Base-by-base conservation (phyloP, 2,113 vertebrate genomes). In the Oncorhynchus keta region DNA sequence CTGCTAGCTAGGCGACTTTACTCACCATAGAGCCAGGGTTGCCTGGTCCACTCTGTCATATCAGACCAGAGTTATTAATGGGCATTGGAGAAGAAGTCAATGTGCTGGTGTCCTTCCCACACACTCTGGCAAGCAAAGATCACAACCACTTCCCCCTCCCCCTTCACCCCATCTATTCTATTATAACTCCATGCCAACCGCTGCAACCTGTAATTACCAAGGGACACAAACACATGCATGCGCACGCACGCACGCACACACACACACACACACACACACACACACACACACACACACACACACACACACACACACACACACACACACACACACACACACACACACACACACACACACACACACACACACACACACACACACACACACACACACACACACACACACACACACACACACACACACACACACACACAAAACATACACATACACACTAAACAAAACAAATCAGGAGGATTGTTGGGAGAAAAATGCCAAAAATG, bases 121-220 rank as follows among this genome's bases (percentile, higher is more conserved):
- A 59, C 67, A 69, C 51, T 16, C 51, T 45, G 39, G 39, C 39
- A 45, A 45, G 39, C 39, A 30, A n/a, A 24, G 6, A 66, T 45
- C 24, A 11, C 49, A 18, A 24, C 49, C n/a, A 24, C 65, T 2
- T 2, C 3, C 11, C 5, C 67, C 7, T 2, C 62, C 62, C 30
- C 3, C 20, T 66, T 49, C 32, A 2, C 62, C 39, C 39, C 20
- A 14, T 62, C 81, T 18, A 18, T 82, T 79, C 73, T 79, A 76
- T 68, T 76, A 68, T 75, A 64, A 84, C 75, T 80, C 77, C 68
- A 77, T 85, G 86, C 85, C 83, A 89, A 86, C 76, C 72, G 3
- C 77, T 68, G 69, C 76, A 80, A 75, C 82, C 85, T 85, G 84
- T 78, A 87, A 89, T 87, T 87, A 89, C 76, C 73, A 75, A 78